Evolutionary conservation across 2,113 vertebrate species (phyloP).

Genomic region (Entomyzon cyanotis): DNA sequence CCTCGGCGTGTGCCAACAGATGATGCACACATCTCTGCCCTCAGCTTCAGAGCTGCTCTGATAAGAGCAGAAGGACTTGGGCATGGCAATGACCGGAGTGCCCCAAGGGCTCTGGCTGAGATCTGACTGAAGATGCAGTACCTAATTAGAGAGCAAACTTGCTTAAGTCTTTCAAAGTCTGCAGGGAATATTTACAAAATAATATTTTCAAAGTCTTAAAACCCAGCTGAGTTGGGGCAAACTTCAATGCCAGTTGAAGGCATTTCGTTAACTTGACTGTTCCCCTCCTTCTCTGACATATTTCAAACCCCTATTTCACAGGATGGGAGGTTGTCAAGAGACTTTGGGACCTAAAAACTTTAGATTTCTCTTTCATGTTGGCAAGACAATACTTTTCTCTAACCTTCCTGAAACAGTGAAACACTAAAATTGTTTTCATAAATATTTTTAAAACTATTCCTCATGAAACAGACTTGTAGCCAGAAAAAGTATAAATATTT

Average conservation of each 20-base stretch:
- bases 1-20: fast-evolving
- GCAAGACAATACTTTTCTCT: not conserved
- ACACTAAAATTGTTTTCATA: not conserved
- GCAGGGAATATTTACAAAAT: not conserved
- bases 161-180: not conserved
- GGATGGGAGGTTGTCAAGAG: not conserved
- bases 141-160: not conserved
- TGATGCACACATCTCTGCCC: not conserved
- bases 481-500: not conserved
- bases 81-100: fast-evolving
- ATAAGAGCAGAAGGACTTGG: not conserved
- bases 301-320: not conserved
- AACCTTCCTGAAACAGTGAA: not conserved
- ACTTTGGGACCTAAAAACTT: not conserved
- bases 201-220: not conserved
- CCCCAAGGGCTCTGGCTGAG: not conserved
- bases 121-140: not conserved
- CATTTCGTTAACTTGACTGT: not conserved
- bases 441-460: not conserved
- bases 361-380: not conserved
- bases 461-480: not conserved
- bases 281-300: not conserved
- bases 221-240: not conserved
- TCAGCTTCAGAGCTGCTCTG: not conserved
- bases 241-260: not conserved